A percentile compares a stretch with the other conserved stretches of the same genome.
phyloP scores from a whole-genome alignment of 2,113 vertebrate species.

The Actenoides lindsayi region DNA sequence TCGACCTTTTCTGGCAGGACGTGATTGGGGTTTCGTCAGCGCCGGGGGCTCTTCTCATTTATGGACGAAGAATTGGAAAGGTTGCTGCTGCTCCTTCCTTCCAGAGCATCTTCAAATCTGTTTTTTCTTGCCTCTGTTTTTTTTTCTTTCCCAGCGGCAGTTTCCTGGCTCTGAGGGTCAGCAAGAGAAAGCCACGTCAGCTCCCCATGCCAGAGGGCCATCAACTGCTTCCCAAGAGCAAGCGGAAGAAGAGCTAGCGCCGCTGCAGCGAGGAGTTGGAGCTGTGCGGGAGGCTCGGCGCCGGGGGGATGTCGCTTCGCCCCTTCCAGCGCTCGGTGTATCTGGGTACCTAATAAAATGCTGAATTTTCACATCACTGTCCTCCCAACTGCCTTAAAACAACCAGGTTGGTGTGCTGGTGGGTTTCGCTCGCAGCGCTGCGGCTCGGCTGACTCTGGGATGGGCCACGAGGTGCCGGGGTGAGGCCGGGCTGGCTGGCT shows the following conservation, averaged over 20 bases:
- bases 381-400: background rate
- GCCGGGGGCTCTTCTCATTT: background rate
- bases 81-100: background rate
- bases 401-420: background rate
- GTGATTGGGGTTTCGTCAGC: rapidly evolving
- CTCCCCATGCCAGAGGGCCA: rapidly evolving
- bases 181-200: background rate
- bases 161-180: background rate
- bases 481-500: no score
- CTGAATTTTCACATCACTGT: background rate
- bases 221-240: constrained; percentile 2
- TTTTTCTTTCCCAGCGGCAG: background rate
- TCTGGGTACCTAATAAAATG: background rate
- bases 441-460: rapidly evolving
- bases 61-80: background rate
- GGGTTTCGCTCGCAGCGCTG: background rate
- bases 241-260: constrained; percentile 61
- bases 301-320: no score
- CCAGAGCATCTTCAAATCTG: background rate
- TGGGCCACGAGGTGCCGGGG: background rate
- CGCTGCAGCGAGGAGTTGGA: background rate
- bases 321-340: background rate
- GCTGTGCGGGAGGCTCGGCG: no score
- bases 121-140: background rate
- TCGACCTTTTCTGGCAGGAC: background rate